Conservation (phyloP, 2,113 vertebrate genomes). For the Talpa occidentalis region DNA sequence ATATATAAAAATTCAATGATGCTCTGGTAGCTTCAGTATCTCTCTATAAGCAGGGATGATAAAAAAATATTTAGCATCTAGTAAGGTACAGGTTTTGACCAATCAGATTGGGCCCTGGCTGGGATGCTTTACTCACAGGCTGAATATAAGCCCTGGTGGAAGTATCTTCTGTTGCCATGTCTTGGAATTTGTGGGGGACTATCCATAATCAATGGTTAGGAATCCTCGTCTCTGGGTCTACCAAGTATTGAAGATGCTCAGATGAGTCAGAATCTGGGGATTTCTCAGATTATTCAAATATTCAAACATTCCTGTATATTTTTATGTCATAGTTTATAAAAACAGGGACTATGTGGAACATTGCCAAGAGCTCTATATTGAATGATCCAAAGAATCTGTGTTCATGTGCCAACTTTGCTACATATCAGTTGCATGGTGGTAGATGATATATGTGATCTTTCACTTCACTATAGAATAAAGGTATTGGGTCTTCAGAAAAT, state of each 20-base stretch:
- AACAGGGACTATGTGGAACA: neutral
- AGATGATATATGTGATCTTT: neutral
- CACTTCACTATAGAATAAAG: neutral
- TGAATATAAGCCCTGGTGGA: neutral
- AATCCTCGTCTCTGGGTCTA: neutral
- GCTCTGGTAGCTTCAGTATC: neutral
- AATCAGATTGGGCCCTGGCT: neutral
- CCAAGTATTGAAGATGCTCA: neutral
- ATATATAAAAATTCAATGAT: neutral
- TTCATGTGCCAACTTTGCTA: neutral
- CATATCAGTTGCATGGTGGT: neutral
- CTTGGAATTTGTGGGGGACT: neutral
- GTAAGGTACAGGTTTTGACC: neutral
- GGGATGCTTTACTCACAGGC: neutral
- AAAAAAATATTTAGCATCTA: neutral
- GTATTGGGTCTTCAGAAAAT: neutral
- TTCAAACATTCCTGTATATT: neutral
- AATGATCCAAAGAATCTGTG: neutral
- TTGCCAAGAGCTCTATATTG: neutral
- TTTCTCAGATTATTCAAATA: neutral
- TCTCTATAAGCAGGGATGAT: neutral
- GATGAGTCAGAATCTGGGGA: neutral
- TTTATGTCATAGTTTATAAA: conserved; percentile 1
- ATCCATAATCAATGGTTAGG: neutral
- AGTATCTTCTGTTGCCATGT: neutral